A percentile compares a stretch with the other conserved stretches of the same genome.
These are phyloP conservation scores for Drosophila funebris DNA, from an alignment of 1,140 invertebrate species.

Conservation along the genomic window DNA sequence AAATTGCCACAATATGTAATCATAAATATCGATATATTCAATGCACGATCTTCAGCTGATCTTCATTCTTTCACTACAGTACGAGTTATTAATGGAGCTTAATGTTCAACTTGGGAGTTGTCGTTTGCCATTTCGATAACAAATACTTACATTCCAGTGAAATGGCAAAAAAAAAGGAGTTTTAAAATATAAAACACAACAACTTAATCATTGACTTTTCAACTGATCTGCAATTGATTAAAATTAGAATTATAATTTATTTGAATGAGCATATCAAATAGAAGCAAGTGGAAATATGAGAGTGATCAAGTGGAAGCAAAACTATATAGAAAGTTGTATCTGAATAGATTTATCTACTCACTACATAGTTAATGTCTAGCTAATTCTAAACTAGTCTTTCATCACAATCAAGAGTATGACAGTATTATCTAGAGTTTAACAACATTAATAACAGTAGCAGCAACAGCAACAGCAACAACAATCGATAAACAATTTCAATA, in stretches of 20 bases:
- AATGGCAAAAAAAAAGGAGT: neutral
- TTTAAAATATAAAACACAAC: neutral
- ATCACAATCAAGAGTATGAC: neutral
- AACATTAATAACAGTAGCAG: neutral
- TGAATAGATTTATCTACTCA: no score
- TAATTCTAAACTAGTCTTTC: no score
- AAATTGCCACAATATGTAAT: slow-evolving; percentile 27
- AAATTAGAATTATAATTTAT: no score
- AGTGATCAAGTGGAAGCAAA: no score
- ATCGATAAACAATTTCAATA: slow-evolving; percentile 68
- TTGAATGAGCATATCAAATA: no score
- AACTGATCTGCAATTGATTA: no score
- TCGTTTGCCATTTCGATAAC: neutral
- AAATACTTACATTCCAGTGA: neutral
- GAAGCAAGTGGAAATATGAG: no score
- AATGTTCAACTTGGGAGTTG: neutral
- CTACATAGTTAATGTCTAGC: no score
- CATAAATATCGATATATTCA: slow-evolving; percentile 20
- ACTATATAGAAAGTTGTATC: no score
- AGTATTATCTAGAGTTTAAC: neutral
- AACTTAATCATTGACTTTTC: no score
- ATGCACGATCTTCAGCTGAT: neutral
- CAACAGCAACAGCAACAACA: slow-evolving; percentile 33
- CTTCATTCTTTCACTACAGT: neutral
- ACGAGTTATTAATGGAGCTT: neutral